Evolutionary conservation across 1,140 invertebrate species (phyloP), one percentile per base, ranked within the genome.

Genomic region (Drosophila hydei): DNA sequence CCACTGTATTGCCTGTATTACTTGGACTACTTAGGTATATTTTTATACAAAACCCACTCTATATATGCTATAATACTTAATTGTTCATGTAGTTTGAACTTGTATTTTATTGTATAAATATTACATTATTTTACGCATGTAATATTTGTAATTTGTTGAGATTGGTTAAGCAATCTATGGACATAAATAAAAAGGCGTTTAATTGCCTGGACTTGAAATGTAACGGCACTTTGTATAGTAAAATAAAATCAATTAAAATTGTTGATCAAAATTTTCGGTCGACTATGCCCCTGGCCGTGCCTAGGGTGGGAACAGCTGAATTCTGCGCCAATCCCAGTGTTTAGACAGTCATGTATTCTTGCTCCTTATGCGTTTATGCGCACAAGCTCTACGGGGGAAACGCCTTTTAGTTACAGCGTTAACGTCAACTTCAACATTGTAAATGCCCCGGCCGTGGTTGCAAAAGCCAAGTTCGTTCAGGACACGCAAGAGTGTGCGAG

Each of bases 291-390:
- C 63, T 68, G 14, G 48, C 40, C 70, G 30, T 56, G 45, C 56
- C 54, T 87, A 77, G 87, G 87, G 87, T 90, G 75, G 87, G 68
- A 74, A 62, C 55, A 33, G 47, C 14, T 42, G 38, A 71, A 55
- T 38, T 30, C 38, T 59, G 56, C 69, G 75, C 87, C 87, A 90
- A 90, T 90, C 87, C 65, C 58, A 79, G 72, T 54, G 76, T 75
- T 80, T 73, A 72, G 70, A 47, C 72, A 81, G 48, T 67, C 62
- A 81, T 88, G 63, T 85, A 69, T 77, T 50, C 59, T 48, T 12
- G 21, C 54, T 19, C 55, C 61, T 36, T 65, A 59, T 51, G 58
- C 36, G 45, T 50, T 68, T 73, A 75, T 84, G 80, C 81, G 81
- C 77, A 84, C 69, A 79, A 83, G 64, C 60, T 62, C 50, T 50